Conservation (phyloP, 1,140 invertebrate genomes). For the Rhagoletis zephyria region DNA sequence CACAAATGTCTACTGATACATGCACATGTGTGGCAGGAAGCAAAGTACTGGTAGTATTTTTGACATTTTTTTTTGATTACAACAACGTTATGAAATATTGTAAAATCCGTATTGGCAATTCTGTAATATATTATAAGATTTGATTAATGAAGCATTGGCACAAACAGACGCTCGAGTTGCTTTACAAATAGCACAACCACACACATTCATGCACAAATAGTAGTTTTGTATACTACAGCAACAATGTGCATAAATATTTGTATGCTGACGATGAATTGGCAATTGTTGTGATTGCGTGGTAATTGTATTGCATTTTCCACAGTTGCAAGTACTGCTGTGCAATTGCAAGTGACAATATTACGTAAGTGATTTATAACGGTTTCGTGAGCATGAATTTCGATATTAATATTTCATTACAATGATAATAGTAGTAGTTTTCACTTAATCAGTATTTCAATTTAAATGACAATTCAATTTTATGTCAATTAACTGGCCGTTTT, state of each 20-base stretch:
- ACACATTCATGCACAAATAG: too few relatives aligned
- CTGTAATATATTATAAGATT: slow-evolving; percentile 5
- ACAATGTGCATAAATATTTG: background rate
- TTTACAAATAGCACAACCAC: too few relatives aligned
- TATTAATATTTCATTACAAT: background rate
- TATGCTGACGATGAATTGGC: background rate
- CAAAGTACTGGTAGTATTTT: background rate
- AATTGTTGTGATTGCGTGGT: background rate
- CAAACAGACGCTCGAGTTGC: background rate
- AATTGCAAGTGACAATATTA: background rate
- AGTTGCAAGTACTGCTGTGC: background rate
- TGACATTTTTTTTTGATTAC: background rate
- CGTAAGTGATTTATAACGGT: background rate
- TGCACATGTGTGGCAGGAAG: background rate
- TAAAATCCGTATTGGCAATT: slow-evolving; percentile 16
- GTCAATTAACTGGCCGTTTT: background rate
- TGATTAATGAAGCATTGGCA: slow-evolving; percentile 19
- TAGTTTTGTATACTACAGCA: too few relatives aligned
- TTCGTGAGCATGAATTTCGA: background rate
- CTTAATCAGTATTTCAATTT: background rate
- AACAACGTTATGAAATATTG: background rate
- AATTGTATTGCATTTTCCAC: background rate
- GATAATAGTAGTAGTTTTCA: background rate
- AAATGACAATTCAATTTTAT: background rate
- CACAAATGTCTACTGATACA: background rate